Base-by-base conservation (phyloP, 2,113 vertebrate genomes). In the Rhea americana region DNA sequence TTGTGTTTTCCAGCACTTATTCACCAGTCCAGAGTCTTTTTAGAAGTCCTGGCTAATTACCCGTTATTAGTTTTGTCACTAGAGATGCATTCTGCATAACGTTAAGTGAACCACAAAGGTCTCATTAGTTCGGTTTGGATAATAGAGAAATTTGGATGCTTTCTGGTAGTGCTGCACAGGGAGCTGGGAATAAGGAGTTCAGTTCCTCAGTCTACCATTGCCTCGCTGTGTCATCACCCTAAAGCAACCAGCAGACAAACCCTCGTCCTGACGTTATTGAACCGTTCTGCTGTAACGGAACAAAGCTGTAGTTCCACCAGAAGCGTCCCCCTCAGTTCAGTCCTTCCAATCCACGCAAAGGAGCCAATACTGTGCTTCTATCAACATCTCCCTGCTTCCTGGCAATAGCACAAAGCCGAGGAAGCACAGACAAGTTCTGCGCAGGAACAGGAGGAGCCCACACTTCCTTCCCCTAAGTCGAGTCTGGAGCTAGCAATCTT, bases 41-140 rank as follows among this genome's bases (percentile, higher is more conserved):
- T 58, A 7, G 2, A 85, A 78, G 65, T 48, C 48, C 39, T 86
- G 43, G 55, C 32, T 93, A 93, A 93, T 86, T 95, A 68, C 25
- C 28, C 68, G 28, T 56, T 91, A 74, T 66, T 94, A 66, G 45
- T 91, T 80, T 63, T 89, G 55, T 63, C 63, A 83, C 72, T 32
- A 47, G 73, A 93, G 68, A 47, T 41, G 19, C 41, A 82, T 85
- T 89, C 43, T 24, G 32, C 66, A 17, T 59, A 80, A 78, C 7
- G 41, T 56, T 3, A 72, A 66, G 78, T 71, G 47, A 90, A 84
- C 25, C 32, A 53, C 76, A 53, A 56, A 56, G 5, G 32, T n/a
- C 58, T 85, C 59, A 82, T 71, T 56, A 53, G 35, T 32, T 55
- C 79, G 41, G 37, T 51, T 51, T 63, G 25, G 56, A 11, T 65